These are phyloP conservation scores for Glaucidium brasilianum DNA, from an alignment of 2,113 vertebrate genomes.

Conservation along the genomic window DNA sequence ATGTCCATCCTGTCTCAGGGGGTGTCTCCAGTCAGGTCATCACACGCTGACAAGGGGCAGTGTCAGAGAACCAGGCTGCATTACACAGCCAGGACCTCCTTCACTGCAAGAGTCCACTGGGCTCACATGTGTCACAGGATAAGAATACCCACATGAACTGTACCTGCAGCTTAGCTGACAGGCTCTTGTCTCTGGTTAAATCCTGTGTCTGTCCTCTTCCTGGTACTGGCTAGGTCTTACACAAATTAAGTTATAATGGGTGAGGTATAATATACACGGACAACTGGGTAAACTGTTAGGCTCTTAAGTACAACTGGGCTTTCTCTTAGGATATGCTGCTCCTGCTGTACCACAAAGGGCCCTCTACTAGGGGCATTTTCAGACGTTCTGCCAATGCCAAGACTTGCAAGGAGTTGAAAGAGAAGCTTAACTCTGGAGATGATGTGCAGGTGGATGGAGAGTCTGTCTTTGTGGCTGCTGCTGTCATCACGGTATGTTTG, in stretches of 20 bases:
- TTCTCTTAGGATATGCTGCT: slow-evolving; percentile 74
- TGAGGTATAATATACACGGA: neutral
- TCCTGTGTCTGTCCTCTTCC: neutral
- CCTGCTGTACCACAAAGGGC: slow-evolving; percentile 76
- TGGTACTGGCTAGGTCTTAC: neutral
- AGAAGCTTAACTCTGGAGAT: slow-evolving; percentile 75
- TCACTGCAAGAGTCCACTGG: neutral
- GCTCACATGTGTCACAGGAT: neutral
- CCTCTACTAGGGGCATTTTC: slow-evolving; percentile 79
- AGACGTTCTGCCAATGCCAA: slow-evolving; percentile 81
- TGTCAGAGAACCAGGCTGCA: neutral
- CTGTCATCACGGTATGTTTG: slow-evolving; percentile 76
- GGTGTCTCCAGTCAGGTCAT: neutral
- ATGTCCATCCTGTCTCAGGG: neutral
- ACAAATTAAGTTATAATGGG: neutral
- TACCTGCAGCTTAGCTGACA: neutral
- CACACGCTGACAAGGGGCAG: neutral
- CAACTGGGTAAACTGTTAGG: neutral
- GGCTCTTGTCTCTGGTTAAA: neutral
- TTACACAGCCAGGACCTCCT: neutral
- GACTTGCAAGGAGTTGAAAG: slow-evolving; percentile 79
- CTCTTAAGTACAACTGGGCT: neutral
- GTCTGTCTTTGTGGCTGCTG: slow-evolving; percentile 80
- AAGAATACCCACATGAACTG: accelerated
- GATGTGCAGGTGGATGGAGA: slow-evolving; percentile 72